A percentile compares a stretch with the other conserved stretches of the same genome.
phyloP scores from a whole-genome alignment of 2,888 invertebrate species.

The Cheilosia grossa region DNA sequence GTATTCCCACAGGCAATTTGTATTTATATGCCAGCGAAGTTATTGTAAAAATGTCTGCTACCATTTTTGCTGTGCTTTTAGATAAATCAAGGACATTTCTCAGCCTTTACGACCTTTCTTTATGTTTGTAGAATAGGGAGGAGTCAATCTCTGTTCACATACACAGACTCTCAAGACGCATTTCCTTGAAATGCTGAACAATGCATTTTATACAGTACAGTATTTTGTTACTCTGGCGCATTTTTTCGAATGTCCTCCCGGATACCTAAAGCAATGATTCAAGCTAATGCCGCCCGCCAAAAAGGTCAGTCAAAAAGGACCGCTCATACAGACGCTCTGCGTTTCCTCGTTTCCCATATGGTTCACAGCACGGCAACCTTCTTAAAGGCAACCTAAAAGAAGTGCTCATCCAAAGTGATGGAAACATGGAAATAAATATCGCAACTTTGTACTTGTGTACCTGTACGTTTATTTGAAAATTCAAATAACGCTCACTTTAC shows the following conservation, averaged over 20 bases:
- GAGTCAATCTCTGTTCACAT: too few relatives aligned
- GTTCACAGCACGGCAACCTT: neutral
- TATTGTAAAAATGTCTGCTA: too few relatives aligned
- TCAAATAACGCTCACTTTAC: slow-evolving; percentile 3
- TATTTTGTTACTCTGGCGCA: too few relatives aligned
- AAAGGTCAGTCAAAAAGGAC: neutral
- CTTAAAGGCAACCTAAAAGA: slow-evolving; percentile 12
- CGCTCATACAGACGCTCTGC: neutral
- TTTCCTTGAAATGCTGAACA: too few relatives aligned
- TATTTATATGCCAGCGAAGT: too few relatives aligned
- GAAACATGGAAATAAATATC: slow-evolving; percentile 18
- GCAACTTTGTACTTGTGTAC: neutral
- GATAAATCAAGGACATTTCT: neutral
- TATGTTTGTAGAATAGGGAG: too few relatives aligned
- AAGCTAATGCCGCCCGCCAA: too few relatives aligned
- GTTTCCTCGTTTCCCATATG: neutral
- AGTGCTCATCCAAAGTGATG: slow-evolving; percentile 28
- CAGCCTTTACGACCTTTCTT: neutral
- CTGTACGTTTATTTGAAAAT: neutral
- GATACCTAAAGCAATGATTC: too few relatives aligned
- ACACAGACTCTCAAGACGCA: too few relatives aligned
- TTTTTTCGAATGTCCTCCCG: too few relatives aligned
- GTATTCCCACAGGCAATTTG: too few relatives aligned
- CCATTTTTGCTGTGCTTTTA: too few relatives aligned
- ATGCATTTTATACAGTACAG: neutral